Percentiles rank a stretch among this genome's conserved stretches.
These are phyloP conservation scores for Dromococcyx pavoninus DNA, from an alignment of 2,797 vertebrate genomes.

Conservation along the genomic window DNA sequence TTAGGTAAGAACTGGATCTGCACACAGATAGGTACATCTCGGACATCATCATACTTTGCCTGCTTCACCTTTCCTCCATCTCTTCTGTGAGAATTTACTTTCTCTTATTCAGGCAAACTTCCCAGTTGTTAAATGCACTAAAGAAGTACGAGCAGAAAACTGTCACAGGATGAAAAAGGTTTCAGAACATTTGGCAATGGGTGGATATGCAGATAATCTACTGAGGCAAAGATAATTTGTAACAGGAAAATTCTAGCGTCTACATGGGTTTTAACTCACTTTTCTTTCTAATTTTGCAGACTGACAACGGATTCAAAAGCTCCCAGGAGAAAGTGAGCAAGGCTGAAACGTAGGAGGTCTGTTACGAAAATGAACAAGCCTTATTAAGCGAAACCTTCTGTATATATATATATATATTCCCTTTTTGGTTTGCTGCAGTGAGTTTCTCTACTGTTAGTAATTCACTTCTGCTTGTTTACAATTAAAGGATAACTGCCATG, in stretches of 20 bases:
- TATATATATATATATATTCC: constrained; percentile 51
- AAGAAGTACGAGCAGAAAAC: not conserved
- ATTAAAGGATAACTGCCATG: constrained; percentile 59
- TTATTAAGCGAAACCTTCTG: constrained; percentile 61
- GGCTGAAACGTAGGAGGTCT: constrained; percentile 36
- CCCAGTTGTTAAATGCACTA: constrained; percentile 5
- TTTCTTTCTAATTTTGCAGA: constrained; percentile 34
- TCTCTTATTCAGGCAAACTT: not conserved
- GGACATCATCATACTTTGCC: not conserved
- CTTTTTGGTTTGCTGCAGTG: constrained; percentile 37
- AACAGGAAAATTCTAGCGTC: constrained; percentile 15
- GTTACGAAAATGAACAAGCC: constrained; percentile 15
- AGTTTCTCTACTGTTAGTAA: constrained; percentile 54
- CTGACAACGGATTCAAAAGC: constrained; percentile 35
- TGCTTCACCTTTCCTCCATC: not conserved
- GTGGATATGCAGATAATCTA: constrained; percentile 23
- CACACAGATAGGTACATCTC: not conserved
- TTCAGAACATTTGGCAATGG: constrained; percentile 42
- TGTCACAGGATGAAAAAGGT: not conserved
- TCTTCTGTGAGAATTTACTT: not conserved
- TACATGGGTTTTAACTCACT: constrained; percentile 23
- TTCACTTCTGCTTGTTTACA: constrained; percentile 62
- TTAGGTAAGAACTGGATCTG: not conserved
- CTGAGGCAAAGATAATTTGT: not conserved
- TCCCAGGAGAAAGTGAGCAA: constrained; percentile 41